Conservation (phyloP, 2,888 invertebrate species). For the Tetramorium bicarinatum region DNA sequence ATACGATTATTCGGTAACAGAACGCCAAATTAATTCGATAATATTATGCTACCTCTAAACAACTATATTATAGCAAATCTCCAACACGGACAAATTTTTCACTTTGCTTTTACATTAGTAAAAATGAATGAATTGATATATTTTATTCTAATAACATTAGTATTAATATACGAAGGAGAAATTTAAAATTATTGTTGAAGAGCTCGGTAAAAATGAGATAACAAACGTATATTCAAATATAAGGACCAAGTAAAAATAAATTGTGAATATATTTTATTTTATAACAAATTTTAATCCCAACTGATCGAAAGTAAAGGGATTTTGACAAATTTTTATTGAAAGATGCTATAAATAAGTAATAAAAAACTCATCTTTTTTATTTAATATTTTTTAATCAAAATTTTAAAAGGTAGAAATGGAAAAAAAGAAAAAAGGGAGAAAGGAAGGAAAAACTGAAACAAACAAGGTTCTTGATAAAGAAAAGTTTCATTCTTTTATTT, state of each 20-base stretch:
- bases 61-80: background rate
- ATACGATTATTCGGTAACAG: slow-evolving; percentile 1
- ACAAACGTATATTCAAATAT: background rate
- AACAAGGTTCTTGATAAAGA: background rate
- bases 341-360: background rate
- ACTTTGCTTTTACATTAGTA: background rate
- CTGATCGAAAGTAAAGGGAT: background rate
- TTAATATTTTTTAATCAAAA: background rate
- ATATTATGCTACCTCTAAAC: background rate
- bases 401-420: background rate
- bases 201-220: background rate
- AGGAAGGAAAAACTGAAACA: background rate
- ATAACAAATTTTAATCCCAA: background rate
- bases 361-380: background rate
- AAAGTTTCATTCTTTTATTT: background rate
- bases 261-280: background rate
- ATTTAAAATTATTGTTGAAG: background rate
- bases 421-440: too few species aligned
- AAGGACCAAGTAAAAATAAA: background rate
- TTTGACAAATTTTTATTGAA: background rate
- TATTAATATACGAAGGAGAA: background rate
- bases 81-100: background rate
- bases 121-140: background rate
- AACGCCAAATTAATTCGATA: background rate
- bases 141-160: background rate